Percentiles rank a stretch among this genome's conserved stretches.
Evolutionary conservation across 1,140 invertebrate species (phyloP).

Genomic region (Venustaconcha ellipsiformis): DNA sequence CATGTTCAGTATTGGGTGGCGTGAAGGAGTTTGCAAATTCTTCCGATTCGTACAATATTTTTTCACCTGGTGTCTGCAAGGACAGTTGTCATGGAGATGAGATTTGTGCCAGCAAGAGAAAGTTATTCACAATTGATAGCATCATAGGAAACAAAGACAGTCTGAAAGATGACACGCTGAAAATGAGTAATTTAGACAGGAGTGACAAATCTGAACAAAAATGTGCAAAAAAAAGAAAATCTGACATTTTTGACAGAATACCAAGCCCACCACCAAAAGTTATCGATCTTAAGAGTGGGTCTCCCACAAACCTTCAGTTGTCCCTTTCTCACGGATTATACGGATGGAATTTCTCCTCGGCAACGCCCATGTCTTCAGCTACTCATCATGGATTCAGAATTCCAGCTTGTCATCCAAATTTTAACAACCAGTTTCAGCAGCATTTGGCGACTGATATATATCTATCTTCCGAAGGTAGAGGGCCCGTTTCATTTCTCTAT

Average conservation of each 20-base stretch:
- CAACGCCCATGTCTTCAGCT: too few species aligned
- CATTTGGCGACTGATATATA: too few species aligned
- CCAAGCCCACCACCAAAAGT: constrained; percentile 65
- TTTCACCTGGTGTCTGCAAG: not conserved
- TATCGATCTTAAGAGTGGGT: constrained; percentile 52
- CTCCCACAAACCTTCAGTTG: constrained; percentile 35
- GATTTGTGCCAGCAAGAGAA: constrained; percentile 28
- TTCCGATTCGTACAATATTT: not conserved
- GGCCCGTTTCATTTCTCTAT: too few species aligned
- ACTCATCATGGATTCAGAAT: too few species aligned
- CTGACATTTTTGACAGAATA: constrained; percentile 64
- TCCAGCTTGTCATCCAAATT: too few species aligned
- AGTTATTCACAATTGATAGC: constrained; percentile 58
- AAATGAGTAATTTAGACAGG: not conserved
- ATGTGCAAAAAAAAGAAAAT: constrained; percentile 36
- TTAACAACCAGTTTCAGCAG: too few species aligned
- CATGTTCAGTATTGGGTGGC: not conserved
- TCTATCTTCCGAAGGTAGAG: too few species aligned
- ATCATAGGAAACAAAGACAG: constrained; percentile 48
- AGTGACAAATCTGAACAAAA: not conserved
- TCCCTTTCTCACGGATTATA: constrained; percentile 44
- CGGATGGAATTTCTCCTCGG: constrained; percentile 12
- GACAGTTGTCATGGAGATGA: not conserved
- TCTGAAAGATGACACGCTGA: not conserved
- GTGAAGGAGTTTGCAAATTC: not conserved